These are phyloP conservation scores for Aurelia aurita DNA, from an alignment of 30 jellyfish, hydroid and myxozoan species.

Conservation along the genomic window DNA sequence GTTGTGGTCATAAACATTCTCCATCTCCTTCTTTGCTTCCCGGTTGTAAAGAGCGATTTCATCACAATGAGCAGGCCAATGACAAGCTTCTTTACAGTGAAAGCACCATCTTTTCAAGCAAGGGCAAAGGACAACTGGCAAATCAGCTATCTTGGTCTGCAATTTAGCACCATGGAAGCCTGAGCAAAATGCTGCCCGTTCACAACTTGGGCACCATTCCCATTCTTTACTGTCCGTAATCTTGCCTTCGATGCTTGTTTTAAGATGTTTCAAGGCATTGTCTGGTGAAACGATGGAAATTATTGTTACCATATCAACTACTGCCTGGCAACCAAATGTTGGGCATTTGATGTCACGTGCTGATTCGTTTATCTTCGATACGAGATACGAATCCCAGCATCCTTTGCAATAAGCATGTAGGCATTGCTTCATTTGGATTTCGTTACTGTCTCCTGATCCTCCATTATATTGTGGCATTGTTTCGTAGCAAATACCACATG, in stretches of 20 bases:
- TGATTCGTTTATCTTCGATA: neutral
- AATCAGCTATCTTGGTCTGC: neutral
- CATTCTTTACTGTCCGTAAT: neutral
- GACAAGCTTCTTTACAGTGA: neutral
- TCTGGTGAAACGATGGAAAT: neutral
- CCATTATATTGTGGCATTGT: neutral
- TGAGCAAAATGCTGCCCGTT: neutral
- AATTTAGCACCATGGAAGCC: neutral
- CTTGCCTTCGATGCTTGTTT: neutral
- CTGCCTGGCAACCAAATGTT: neutral
- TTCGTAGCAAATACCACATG: constrained; percentile 2
- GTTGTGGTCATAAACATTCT: neutral
- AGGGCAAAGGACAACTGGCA: neutral
- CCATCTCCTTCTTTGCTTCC: neutral
- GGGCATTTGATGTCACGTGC: neutral
- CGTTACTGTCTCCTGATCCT: neutral
- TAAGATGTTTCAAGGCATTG: neutral
- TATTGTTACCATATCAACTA: neutral
- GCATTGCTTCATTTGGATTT: neutral
- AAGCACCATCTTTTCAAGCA: constrained; percentile 1
- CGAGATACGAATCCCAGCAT: constrained; percentile 9
- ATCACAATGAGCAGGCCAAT: neutral
- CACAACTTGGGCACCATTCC: constrained; percentile 10
- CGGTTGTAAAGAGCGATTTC: neutral
- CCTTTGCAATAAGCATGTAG: neutral